phyloP scores from a whole-genome alignment of 1,140 invertebrate species.

The Vanessa atalanta region DNA sequence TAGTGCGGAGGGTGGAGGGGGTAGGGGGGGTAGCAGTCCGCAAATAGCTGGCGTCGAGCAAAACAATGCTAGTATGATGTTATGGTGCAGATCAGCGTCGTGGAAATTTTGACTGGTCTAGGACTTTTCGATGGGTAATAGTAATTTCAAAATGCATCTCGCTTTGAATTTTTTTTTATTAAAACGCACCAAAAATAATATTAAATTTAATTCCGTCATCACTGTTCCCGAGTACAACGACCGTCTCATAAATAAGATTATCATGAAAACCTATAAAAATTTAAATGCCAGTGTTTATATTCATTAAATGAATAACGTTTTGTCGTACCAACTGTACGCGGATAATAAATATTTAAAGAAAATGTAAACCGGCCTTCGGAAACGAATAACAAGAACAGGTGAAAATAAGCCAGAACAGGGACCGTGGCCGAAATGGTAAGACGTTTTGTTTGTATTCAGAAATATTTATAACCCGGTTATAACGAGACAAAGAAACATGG shows the following conservation, averaged over 20 bases:
- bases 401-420: conserved; percentile 23
- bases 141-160: neutral
- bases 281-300: neutral
- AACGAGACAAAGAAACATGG: conserved; percentile 57
- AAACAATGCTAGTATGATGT: conserved; percentile 78
- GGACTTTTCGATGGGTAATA: conserved; percentile 28
- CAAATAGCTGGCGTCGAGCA: conserved; percentile 75
- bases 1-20: conserved; percentile 35
- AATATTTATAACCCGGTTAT: conserved; percentile 51
- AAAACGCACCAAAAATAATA: neutral
- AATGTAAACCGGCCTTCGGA: conserved; percentile 10
- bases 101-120: conserved; percentile 42
- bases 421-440: conserved; percentile 18
- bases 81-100: conserved; percentile 58
- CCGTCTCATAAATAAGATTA: conserved; percentile 7
- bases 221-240: neutral
- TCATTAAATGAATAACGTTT: neutral
- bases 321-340: neutral
- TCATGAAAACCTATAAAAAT: neutral
- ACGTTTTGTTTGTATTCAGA: conserved; percentile 44
- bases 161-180: neutral
- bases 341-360: conserved; percentile 17
- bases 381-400: conserved; percentile 23
- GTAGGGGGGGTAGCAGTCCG: conserved; percentile 48
- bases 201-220: neutral